Evolutionary conservation across 1,140 invertebrate species (phyloP).

Genomic region (Lepidurus apus): DNA sequence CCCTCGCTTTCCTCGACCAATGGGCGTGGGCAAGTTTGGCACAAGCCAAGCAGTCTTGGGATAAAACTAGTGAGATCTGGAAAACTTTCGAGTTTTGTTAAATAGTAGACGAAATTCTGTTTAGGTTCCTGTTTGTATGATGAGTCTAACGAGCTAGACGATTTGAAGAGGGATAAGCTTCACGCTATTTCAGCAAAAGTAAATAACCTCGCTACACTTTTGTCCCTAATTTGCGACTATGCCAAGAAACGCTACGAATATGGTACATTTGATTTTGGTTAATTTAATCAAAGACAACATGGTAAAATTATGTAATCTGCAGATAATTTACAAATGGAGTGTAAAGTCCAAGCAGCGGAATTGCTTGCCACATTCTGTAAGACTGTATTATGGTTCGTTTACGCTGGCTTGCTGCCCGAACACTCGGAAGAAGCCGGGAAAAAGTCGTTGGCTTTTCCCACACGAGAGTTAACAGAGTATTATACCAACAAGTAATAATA

Average conservation of each 20-base stretch:
- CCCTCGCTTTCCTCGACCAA: slow-evolving; percentile 60
- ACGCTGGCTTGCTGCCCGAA: slow-evolving; percentile 69
- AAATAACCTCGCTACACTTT: slow-evolving; percentile 51
- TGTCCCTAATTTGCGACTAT: slow-evolving; percentile 37
- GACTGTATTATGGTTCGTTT: slow-evolving; percentile 74
- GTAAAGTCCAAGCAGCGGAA: slow-evolving; percentile 56
- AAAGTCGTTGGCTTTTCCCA: slow-evolving; percentile 47
- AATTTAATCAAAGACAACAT: not conserved
- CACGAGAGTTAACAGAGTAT: slow-evolving; percentile 48
- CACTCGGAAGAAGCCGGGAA: slow-evolving; percentile 34
- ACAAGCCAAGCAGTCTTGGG: slow-evolving; percentile 62
- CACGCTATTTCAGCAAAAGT: slow-evolving; percentile 55
- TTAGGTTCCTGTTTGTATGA: slow-evolving; percentile 55
- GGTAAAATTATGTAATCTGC: slow-evolving; percentile 34
- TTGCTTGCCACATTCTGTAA: slow-evolving; percentile 66
- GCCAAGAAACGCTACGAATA: slow-evolving; percentile 5
- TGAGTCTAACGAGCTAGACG: slow-evolving; percentile 56
- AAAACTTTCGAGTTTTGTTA: too few species aligned
- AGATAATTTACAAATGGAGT: slow-evolving; percentile 51
- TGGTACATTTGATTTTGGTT: not conserved
- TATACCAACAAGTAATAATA: slow-evolving; percentile 46
- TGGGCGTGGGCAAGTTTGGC: slow-evolving; percentile 71
- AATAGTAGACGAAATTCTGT: too few species aligned
- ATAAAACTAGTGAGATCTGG: slow-evolving; percentile 51
- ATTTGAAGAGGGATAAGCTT: slow-evolving; percentile 53